Percentiles rank a stretch among this genome's conserved stretches.
phyloP scores from a whole-genome alignment of 2,113 vertebrate species.

The Blennius ocellaris region DNA sequence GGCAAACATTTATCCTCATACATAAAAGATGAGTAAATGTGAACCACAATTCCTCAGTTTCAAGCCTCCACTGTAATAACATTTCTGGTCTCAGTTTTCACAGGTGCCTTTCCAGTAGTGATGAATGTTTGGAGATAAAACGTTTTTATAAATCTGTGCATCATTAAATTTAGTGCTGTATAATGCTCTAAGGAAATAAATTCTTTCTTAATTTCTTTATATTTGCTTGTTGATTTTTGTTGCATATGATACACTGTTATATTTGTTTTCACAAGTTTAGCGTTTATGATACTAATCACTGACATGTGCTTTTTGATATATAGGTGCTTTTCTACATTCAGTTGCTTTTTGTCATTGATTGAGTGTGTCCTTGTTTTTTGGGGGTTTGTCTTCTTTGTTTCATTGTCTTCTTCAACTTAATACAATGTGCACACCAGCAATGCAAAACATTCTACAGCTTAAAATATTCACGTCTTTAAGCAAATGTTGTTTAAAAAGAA shows the following conservation, averaged over 20 bases:
- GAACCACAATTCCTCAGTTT: neutral
- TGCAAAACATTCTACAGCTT: too few relatives aligned
- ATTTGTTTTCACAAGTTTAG: neutral
- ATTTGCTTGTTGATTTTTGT: neutral
- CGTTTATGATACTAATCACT: neutral
- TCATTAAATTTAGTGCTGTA: conserved; percentile 3
- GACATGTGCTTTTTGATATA: too few relatives aligned
- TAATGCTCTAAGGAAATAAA: conserved; percentile 23
- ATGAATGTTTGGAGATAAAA: too few relatives aligned
- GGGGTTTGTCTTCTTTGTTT: too few relatives aligned
- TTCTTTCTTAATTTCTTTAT: neutral
- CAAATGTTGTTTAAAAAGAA: too few relatives aligned
- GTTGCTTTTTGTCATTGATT: too few relatives aligned
- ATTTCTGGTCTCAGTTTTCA: neutral
- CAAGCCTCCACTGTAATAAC: neutral
- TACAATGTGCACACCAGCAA: too few relatives aligned
- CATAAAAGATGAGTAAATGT: neutral
- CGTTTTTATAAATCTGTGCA: too few relatives aligned
- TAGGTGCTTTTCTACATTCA: too few relatives aligned
- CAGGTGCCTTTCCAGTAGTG: neutral
- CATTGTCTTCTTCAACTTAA: too few relatives aligned
- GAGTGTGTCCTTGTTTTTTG: too few relatives aligned
- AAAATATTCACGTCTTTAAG: too few relatives aligned
- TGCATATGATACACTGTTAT: neutral
- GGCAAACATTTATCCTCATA: neutral